phyloP scores from a whole-genome alignment of 2,797 vertebrate genomes.

The Crossoptilon crossoptilon region DNA sequence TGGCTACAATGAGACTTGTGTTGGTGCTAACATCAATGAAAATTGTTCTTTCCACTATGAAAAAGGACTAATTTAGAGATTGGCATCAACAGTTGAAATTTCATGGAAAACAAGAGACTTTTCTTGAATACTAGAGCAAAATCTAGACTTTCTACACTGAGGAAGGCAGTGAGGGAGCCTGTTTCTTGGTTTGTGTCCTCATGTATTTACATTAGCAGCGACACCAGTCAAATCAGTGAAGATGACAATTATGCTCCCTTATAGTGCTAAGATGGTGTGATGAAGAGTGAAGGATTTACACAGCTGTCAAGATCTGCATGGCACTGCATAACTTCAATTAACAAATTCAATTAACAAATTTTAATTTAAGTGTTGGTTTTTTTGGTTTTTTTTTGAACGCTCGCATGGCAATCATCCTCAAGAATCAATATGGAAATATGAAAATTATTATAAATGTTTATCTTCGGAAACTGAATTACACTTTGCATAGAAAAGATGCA shows the following conservation, averaged over 20 bases:
- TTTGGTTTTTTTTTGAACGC: neutral
- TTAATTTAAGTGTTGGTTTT: neutral
- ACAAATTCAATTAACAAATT: too few species aligned
- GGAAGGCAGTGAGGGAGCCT: neutral
- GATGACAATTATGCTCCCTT: neutral
- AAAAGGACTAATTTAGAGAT: neutral
- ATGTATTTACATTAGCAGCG: neutral
- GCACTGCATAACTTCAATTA: neutral
- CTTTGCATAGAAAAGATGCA: neutral
- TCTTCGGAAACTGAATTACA: neutral
- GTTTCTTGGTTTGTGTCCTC: neutral
- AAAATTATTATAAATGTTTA: neutral
- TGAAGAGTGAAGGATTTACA: neutral
- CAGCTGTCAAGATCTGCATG: neutral
- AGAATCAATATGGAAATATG: neutral
- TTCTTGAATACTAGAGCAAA: neutral
- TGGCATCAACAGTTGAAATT: neutral
- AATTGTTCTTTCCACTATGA: neutral
- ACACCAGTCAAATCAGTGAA: neutral
- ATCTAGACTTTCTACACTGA: neutral
- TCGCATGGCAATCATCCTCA: neutral
- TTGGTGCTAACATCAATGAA: neutral
- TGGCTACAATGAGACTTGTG: neutral
- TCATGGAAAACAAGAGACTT: neutral
- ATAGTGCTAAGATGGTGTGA: neutral